Evolutionary conservation across 2,113 vertebrate genomes (phyloP), one percentile per base, ranked within the genome.

Genomic region (Megaptera novaeangliae): DNA sequence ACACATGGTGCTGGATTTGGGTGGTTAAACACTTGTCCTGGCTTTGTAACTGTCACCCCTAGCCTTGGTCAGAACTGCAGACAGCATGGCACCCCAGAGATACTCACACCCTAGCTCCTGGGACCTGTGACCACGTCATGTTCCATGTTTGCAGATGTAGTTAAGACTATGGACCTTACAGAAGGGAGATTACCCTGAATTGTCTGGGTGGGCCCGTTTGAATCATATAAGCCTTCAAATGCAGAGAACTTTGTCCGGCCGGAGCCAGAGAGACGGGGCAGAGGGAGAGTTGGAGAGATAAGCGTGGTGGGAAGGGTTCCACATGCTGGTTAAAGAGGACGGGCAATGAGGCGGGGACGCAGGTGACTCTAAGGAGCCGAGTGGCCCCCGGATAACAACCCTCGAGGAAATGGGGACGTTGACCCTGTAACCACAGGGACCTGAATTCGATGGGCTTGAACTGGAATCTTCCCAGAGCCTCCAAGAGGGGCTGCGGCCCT

Each of bases 81-180:
- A 57, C 18, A 44, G 49, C 66, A 9, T 13, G 39, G 41, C 6
- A 41, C 21, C 49, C 17, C 10, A 10, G 36, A 63, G 88, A 52
- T 2, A 20, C 64, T 78, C 34, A 27, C 0, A 1, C 23, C 17
- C 52, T 59, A 13, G 17, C 39, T 59, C 55, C 34, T 8, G 29
- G 55, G 59, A 57, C 18, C 5, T 64, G 36, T 0, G 72, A 41
- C 25, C 41, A 8, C 3, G 4, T 39, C 1, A 0, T 11, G 8
- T 55, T 27, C 14, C 11, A 1, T 31, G 1, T 55, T 68, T 31
- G 49, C n/a, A 39, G 57, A 52, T 0, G 55, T 57, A 21, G 55
- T 57, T 57, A 57, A 57, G 20, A 21, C 8, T 57, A 21, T 57
- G 55, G 55, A 57, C 55, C 55, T 21, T 57, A 57, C 55, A 57